phyloP scores from a whole-genome alignment of 1,140 invertebrate genomes.

The Dreissena polymorpha region DNA sequence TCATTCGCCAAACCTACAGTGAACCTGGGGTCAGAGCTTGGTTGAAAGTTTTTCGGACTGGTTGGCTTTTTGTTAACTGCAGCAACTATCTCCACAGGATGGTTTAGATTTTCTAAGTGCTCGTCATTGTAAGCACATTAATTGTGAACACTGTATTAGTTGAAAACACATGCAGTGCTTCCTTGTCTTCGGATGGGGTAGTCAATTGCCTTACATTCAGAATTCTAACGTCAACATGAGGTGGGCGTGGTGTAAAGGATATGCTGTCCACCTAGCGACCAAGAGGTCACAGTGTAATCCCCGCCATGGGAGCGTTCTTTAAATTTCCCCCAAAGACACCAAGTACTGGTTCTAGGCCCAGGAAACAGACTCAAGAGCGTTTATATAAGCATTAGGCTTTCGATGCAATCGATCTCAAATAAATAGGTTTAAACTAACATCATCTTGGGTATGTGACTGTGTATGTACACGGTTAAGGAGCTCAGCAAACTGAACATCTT shows the following conservation, averaged over 20 bases:
- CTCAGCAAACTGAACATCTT: constrained; percentile 6
- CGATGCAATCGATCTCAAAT: too few relatives aligned
- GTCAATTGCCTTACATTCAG: background rate
- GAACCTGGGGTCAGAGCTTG: background rate
- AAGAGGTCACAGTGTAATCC: too few relatives aligned
- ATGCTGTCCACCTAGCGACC: too few relatives aligned
- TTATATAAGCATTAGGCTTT: too few relatives aligned
- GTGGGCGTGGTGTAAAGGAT: too few relatives aligned
- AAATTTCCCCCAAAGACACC: too few relatives aligned
- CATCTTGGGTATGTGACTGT: background rate
- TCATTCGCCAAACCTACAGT: background rate
- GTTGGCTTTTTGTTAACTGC: constrained; percentile 21
- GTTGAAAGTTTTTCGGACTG: background rate
- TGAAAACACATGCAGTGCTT: constrained; percentile 12
- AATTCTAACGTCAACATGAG: background rate
- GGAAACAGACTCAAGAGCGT: too few relatives aligned
- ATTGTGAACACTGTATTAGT: background rate
- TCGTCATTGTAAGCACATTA: background rate
- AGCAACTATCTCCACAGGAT: background rate
- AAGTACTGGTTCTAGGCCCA: too few relatives aligned
- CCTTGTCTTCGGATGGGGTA: background rate
- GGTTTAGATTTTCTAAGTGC: background rate
- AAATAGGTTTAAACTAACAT: too few relatives aligned
- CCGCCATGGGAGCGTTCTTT: too few relatives aligned
- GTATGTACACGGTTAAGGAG: background rate